Evolutionary conservation across 2,113 vertebrate species (phyloP).

Genomic region (Trogon surrucura): DNA sequence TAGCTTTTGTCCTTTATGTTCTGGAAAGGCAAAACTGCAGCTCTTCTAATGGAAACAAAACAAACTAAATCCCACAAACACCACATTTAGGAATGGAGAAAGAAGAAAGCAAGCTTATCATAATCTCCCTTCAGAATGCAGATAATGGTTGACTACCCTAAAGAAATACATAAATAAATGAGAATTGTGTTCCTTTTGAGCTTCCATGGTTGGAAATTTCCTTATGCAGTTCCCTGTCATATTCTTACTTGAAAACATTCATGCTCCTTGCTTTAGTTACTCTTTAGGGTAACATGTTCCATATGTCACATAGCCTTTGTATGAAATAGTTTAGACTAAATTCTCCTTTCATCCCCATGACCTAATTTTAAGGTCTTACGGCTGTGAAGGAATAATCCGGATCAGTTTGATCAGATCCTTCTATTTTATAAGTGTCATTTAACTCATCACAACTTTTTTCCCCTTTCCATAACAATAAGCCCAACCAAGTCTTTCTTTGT

Average conservation of each 20-base stretch:
- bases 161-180: not conserved
- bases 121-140: not conserved
- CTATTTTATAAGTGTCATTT: constrained; percentile 22
- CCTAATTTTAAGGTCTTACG: constrained; percentile 45
- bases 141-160: not conserved
- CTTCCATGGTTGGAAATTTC: constrained; percentile 69
- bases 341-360: constrained; percentile 15
- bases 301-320: constrained; percentile 68
- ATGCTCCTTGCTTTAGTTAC: constrained; percentile 54
- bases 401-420: not conserved
- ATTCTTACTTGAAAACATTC: constrained; percentile 53
- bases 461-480: not conserved
- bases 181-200: constrained; percentile 54
- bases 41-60: not conserved
- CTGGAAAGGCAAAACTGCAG: not conserved
- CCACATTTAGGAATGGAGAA: not conserved
- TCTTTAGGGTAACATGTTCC: constrained; percentile 70
- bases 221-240: constrained; percentile 28
- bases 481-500: not conserved
- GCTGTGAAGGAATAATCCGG: not conserved
- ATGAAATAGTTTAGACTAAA: not conserved
- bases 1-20: not conserved
- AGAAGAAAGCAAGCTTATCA: not conserved
- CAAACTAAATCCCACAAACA: not conserved
- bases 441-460: not conserved